Evolutionary conservation across 2,888 invertebrate species (phyloP).

Genomic region (Odontothrips loti): DNA sequence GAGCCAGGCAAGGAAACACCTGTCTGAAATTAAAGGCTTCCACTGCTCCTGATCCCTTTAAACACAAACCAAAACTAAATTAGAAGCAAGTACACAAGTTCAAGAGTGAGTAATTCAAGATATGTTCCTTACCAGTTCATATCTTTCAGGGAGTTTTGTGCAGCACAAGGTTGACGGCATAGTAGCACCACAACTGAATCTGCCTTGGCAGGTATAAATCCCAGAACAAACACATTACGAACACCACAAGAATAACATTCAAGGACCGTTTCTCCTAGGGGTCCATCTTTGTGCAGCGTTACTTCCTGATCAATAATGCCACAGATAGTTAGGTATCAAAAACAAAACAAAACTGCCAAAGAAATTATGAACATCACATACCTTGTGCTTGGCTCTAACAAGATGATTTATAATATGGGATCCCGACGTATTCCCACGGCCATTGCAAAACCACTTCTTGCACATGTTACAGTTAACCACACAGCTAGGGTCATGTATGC

Average conservation of each 20-base stretch:
- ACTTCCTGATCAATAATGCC: conserved; percentile 62
- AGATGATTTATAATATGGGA: conserved; percentile 99
- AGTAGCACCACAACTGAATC: conserved; percentile 96
- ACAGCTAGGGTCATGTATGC: conserved; percentile 94
- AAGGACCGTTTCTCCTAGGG: conserved; percentile 92
- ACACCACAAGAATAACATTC: conserved; percentile 99
- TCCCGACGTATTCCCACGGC: conserved; percentile 94
- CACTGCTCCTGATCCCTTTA: conserved; percentile 91
- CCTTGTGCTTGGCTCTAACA: conserved; percentile 96
- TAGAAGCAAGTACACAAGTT: conserved; percentile 14
- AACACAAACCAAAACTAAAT: conserved; percentile 29
- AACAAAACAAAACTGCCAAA: background rate
- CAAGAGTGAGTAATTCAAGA: conserved; percentile 18
- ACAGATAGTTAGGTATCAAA: conserved; percentile 1
- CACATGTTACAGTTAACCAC: conserved; percentile 98
- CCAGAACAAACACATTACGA: conserved; percentile 95
- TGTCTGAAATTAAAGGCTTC: conserved; percentile 96
- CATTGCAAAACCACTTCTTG: conserved; percentile 99
- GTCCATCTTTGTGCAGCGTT: conserved; percentile 93
- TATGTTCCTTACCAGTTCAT: conserved; percentile 77
- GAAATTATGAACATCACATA: conserved; percentile 35
- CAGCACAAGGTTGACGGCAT: conserved; percentile 97
- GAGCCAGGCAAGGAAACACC: conserved; percentile 93
- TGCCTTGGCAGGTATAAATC: conserved; percentile 98
- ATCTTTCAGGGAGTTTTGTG: conserved; percentile 93